These are phyloP conservation scores for Drosophila pandora DNA, from an alignment of 1,140 invertebrate genomes.

Conservation along the genomic window DNA sequence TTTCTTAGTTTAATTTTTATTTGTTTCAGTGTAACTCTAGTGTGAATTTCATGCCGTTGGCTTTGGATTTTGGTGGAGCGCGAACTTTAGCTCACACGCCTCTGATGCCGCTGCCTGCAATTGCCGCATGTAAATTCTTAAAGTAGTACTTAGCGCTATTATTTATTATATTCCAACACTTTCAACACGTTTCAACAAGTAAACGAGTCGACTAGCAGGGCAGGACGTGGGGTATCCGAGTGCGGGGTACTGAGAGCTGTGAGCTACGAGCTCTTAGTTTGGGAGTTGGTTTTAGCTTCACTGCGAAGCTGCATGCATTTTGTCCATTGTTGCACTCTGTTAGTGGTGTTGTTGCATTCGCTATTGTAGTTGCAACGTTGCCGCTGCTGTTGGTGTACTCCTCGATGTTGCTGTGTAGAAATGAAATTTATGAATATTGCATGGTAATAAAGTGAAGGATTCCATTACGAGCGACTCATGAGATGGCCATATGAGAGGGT, in stretches of 20 bases:
- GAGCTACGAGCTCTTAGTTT: slow-evolving; percentile 23
- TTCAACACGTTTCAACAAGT: slow-evolving; percentile 83
- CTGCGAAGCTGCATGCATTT: slow-evolving; percentile 44
- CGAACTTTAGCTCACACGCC: slow-evolving; percentile 18
- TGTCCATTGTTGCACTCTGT: slow-evolving; percentile 65
- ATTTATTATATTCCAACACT: slow-evolving; percentile 83
- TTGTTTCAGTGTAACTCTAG: slow-evolving; percentile 23
- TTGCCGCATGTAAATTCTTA: slow-evolving; percentile 83
- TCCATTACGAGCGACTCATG: slow-evolving; percentile 68
- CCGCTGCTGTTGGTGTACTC: slow-evolving; percentile 53
- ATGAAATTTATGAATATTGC: slow-evolving; percentile 81
- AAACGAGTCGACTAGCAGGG: slow-evolving; percentile 52
- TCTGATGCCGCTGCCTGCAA: slow-evolving; percentile 59
- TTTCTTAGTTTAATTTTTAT: background rate
- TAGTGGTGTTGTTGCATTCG: slow-evolving; percentile 10
- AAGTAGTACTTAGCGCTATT: slow-evolving; percentile 83
- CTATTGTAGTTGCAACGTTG: slow-evolving; percentile 26
- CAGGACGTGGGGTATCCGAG: background rate
- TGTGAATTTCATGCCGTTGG: slow-evolving; percentile 16
- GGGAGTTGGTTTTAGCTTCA: slow-evolving; percentile 27
- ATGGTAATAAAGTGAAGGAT: slow-evolving; percentile 79
- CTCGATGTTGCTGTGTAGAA: slow-evolving; percentile 68
- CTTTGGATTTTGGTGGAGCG: slow-evolving; percentile 57
- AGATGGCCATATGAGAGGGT: slow-evolving; percentile 32
- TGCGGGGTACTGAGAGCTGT: slow-evolving; percentile 1